Evolutionary conservation across 2,797 vertebrate genomes (phyloP).

Genomic region (Glyptemys insculpta): DNA sequence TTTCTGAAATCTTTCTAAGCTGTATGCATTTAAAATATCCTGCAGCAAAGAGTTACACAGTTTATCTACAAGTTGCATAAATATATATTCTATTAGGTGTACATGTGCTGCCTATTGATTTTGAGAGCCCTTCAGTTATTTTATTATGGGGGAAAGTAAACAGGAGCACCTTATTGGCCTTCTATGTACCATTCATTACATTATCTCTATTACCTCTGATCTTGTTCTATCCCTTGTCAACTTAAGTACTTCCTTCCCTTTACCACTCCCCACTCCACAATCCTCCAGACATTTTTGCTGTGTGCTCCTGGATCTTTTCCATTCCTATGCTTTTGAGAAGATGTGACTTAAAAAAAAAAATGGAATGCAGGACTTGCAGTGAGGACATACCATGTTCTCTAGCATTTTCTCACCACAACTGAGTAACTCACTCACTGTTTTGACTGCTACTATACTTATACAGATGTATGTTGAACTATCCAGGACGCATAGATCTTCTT

Average conservation of each 20-base stretch:
- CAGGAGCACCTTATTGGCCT: not conserved
- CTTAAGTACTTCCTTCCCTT: not conserved
- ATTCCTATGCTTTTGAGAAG: not conserved
- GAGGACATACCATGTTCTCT: not conserved
- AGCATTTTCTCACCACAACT: not conserved
- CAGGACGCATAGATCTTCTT: not conserved
- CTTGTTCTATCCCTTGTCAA: not conserved
- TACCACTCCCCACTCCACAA: not conserved
- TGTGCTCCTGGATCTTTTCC: not conserved
- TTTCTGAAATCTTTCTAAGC: not conserved
- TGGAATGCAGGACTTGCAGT: accelerated
- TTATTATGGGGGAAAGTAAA: not conserved
- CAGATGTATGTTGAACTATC: not conserved
- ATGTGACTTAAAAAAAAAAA: not conserved
- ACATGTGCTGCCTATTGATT: accelerated
- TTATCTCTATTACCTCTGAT: not conserved
- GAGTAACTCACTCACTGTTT: not conserved
- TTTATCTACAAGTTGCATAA: accelerated
- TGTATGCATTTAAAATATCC: not conserved
- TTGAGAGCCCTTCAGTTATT: accelerated
- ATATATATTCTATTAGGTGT: not conserved
- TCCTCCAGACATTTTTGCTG: not conserved
- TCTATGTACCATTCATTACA: not conserved
- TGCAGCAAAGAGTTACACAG: not conserved
- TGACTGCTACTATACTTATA: not conserved